These are phyloP conservation scores for Stenoptilia bipunctidactyla DNA, from an alignment of 2,888 invertebrate genomes.

Conservation along the genomic window DNA sequence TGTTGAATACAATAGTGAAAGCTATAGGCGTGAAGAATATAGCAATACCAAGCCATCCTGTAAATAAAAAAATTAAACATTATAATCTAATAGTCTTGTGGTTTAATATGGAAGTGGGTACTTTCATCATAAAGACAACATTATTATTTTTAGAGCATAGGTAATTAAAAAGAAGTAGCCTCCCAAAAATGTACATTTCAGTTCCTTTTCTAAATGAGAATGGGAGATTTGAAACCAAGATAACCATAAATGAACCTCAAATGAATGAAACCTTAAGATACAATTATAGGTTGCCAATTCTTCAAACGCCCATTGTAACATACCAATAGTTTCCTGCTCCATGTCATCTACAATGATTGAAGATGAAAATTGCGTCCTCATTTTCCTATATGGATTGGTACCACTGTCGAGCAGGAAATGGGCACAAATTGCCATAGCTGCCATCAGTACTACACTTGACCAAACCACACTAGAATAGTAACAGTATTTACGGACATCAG, in stretches of 20 bases:
- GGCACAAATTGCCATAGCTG: conserved; percentile 81
- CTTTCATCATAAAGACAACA: no score
- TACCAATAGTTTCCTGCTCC: conserved; percentile 81
- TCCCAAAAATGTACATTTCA: no score
- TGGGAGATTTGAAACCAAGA: no score
- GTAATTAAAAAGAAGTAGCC: no score
- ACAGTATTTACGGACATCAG: conserved; percentile 88
- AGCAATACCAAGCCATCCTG: conserved; percentile 85
- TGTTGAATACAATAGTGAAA: conserved; percentile 81
- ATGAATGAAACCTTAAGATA: no score
- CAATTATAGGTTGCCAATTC: no score
- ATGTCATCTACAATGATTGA: conserved; percentile 65
- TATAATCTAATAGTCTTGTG: no score
- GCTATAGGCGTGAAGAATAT: conserved; percentile 88
- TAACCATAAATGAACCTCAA: no score
- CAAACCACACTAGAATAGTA: conserved; percentile 88
- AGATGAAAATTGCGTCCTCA: conserved; percentile 43
- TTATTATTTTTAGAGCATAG: no score
- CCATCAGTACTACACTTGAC: conserved; percentile 79
- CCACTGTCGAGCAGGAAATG: conserved; percentile 84
- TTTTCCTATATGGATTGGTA: conserved; percentile 61
- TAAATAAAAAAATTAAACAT: conserved; percentile 27
- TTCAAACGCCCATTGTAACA: no score
- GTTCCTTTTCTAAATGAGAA: no score
- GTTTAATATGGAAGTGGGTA: no score